These are phyloP conservation scores for Marmota flaviventris DNA, from an alignment of 2,113 vertebrate genomes.

Conservation along the genomic window DNA sequence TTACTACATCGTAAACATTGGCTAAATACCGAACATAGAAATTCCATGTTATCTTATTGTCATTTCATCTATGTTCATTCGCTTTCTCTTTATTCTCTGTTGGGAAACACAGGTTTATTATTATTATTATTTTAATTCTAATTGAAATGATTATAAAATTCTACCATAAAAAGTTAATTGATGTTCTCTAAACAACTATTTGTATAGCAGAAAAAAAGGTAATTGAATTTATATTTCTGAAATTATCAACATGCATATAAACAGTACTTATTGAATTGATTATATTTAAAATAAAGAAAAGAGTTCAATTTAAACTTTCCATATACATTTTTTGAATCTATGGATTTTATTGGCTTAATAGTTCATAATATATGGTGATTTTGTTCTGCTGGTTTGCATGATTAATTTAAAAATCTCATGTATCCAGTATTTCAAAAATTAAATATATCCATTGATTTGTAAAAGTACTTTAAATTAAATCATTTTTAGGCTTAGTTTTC, in stretches of 20 bases:
- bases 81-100: neutral
- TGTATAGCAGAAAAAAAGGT: neutral
- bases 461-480: slow-evolving; percentile 29
- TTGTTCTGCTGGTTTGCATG: neutral
- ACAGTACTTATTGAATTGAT: neutral
- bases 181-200: no score
- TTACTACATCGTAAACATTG: neutral
- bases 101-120: neutral
- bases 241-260: neutral
- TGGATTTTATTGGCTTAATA: neutral
- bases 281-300: neutral
- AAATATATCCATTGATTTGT: neutral
- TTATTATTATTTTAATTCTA: neutral
- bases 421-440: neutral
- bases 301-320: neutral
- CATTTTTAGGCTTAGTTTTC: neutral
- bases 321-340: neutral
- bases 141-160: neutral
- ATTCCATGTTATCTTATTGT: neutral
- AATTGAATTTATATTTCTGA: neutral
- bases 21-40: neutral
- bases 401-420: neutral
- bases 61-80: neutral
- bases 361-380: neutral
- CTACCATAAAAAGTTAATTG: neutral